Evolutionary conservation across 2,888 invertebrate species (phyloP).

Genomic region (Plutella xylostella): DNA sequence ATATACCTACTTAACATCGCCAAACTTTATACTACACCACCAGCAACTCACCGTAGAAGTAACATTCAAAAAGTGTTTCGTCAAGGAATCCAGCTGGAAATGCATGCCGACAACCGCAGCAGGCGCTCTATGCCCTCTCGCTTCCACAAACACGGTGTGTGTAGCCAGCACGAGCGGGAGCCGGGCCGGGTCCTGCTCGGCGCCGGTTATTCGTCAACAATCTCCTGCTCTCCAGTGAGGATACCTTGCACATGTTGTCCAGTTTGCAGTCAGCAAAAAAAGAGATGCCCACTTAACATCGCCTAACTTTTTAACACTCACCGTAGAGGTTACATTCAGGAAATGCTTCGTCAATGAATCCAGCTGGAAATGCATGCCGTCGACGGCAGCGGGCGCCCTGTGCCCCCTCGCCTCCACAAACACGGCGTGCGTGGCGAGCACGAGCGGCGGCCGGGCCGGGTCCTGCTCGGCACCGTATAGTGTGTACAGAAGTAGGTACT

Average conservation of each 20-base stretch:
- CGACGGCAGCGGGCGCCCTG: slow-evolving; percentile 89
- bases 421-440: slow-evolving; percentile 90
- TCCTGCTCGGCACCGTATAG: slow-evolving; percentile 66
- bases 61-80: slow-evolving; percentile 87
- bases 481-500: too few species aligned
- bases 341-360: slow-evolving; percentile 86
- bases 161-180: slow-evolving; percentile 86
- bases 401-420: slow-evolving; percentile 87
- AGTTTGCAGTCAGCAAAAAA: too few species aligned
- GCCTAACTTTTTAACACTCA: too few species aligned
- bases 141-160: slow-evolving; percentile 89
- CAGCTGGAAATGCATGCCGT: slow-evolving; percentile 90
- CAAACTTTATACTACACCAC: too few species aligned
- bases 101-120: slow-evolving; percentile 94
- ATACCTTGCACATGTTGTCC: too few species aligned
- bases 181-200: slow-evolving; percentile 53
- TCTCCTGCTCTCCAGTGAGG: too few species aligned
- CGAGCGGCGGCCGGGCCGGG: slow-evolving; percentile 70
- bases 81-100: slow-evolving; percentile 85
- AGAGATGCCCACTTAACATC: too few species aligned
- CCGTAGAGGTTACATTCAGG: slow-evolving; percentile 88
- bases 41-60: slow-evolving; percentile 85
- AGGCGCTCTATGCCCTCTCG: slow-evolving; percentile 84
- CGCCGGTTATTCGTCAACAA: too few species aligned
- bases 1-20: too few species aligned